A percentile compares a stretch with the other conserved stretches of the same genome.
phyloP scores from a whole-genome alignment of 2,113 vertebrate genomes.

The Genyomyrus donnyi region DNA sequence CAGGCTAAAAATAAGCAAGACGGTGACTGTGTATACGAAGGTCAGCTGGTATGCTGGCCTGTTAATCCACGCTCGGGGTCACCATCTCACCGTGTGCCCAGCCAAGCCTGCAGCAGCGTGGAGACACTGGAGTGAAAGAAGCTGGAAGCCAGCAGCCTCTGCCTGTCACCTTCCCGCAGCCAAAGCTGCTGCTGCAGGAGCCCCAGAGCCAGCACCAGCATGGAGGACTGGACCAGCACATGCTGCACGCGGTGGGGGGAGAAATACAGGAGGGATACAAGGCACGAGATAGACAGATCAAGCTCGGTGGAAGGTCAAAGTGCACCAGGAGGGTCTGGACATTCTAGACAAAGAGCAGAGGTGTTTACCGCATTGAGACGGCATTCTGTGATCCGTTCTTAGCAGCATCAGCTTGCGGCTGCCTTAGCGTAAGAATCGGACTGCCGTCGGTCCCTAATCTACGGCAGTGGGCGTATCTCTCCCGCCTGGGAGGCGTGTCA shows the following conservation, averaged over 20 bases:
- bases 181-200: constrained; percentile 52
- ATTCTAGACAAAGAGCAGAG: neutral
- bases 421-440: neutral
- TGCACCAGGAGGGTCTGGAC: neutral
- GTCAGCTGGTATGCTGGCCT: neutral
- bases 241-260: constrained; percentile 50
- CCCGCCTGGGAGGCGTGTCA: neutral
- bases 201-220: constrained; percentile 62
- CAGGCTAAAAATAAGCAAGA: constrained; percentile 50
- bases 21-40: neutral
- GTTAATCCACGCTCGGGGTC: neutral
- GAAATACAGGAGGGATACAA: neutral
- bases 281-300: too few relatives aligned
- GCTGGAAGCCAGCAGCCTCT: constrained; percentile 60
- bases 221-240: constrained; percentile 62
- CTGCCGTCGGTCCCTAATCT: neutral
- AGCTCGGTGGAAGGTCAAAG: neutral
- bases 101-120: constrained; percentile 61
- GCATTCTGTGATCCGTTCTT: too few relatives aligned
- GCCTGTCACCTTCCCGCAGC: constrained; percentile 21
- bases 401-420: neutral
- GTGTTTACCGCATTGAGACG: too few relatives aligned
- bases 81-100: constrained; percentile 67
- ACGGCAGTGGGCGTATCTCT: neutral
- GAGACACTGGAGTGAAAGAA: constrained; percentile 71